Conservation (phyloP, 2,797 vertebrate species). For the Gastrophryne carolinensis region DNA sequence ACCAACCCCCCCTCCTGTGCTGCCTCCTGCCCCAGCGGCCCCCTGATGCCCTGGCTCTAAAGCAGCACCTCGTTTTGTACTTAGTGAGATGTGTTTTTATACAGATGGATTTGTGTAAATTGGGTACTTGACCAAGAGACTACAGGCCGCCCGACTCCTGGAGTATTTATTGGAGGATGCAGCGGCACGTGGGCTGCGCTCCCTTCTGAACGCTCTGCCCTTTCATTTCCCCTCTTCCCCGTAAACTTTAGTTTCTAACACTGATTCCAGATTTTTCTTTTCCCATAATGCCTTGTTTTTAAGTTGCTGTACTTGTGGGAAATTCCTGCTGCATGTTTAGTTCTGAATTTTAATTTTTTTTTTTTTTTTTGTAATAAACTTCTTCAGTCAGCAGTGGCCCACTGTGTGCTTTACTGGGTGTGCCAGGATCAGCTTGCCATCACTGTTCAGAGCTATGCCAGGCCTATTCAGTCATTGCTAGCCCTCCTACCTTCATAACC, state of each 20-base stretch:
- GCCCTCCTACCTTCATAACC: no score
- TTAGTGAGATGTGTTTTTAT: slow-evolving; percentile 35
- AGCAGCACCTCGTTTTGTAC: slow-evolving; percentile 33
- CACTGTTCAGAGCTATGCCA: no score
- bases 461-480: no score
- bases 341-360: background rate
- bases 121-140: background rate
- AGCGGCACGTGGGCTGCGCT: background rate
- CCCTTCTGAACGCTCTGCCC: background rate
- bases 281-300: background rate
- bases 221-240: background rate
- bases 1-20: slow-evolving; percentile 74
- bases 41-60: slow-evolving; percentile 58
- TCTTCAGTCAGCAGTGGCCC: background rate
- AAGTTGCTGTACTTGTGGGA: background rate
- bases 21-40: slow-evolving; percentile 72
- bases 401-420: background rate
- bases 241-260: background rate
- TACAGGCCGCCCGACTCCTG: background rate
- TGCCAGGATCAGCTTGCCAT: no score
- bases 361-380: slow-evolving; percentile 26
- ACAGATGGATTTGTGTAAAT: slow-evolving; percentile 25
- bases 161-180: slow-evolving; percentile 30
- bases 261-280: background rate
- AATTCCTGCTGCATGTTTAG: slow-evolving; percentile 4